These are phyloP conservation scores for Lasaia peninsularis DNA, from an alignment of 1,140 invertebrate genomes.

Conservation along the genomic window DNA sequence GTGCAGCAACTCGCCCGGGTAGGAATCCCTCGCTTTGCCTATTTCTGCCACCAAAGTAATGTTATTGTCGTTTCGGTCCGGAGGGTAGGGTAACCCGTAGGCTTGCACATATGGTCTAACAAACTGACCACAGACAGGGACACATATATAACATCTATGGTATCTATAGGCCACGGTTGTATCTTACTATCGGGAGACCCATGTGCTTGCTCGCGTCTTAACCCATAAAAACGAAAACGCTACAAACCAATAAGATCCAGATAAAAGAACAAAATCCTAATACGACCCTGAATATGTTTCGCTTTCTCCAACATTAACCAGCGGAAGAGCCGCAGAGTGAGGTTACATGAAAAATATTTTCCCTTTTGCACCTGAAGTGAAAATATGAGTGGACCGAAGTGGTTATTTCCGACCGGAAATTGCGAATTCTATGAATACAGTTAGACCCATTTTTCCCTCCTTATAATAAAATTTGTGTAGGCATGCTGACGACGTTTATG, in stretches of 20 bases:
- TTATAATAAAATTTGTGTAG: slow-evolving; percentile 10
- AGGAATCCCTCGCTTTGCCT: too few species aligned
- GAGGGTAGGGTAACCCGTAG: too few species aligned
- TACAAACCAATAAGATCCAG: not conserved
- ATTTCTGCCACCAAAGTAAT: too few species aligned
- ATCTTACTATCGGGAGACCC: too few species aligned
- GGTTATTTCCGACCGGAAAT: slow-evolving; percentile 10
- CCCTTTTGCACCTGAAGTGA: slow-evolving; percentile 11
- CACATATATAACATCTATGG: too few species aligned
- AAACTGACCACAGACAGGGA: too few species aligned
- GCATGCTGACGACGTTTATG: not conserved
- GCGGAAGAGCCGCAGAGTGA: not conserved
- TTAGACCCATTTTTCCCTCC: slow-evolving; percentile 3
- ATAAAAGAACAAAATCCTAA: not conserved
- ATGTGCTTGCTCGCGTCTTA: too few species aligned
- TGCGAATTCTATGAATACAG: slow-evolving; percentile 13
- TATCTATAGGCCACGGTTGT: too few species aligned
- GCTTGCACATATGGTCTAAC: too few species aligned
- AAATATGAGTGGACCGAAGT: slow-evolving; percentile 13
- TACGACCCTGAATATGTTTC: not conserved
- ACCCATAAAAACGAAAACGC: too few species aligned
- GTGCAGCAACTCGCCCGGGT: too few species aligned
- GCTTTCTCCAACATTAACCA: slow-evolving; percentile 3
- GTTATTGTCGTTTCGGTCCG: too few species aligned
- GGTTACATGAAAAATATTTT: slow-evolving; percentile 11